Percentiles rank a stretch among this genome's conserved stretches.
Evolutionary conservation across 2,888 invertebrate species (phyloP).

Genomic region (Chrysina gloriosa): DNA sequence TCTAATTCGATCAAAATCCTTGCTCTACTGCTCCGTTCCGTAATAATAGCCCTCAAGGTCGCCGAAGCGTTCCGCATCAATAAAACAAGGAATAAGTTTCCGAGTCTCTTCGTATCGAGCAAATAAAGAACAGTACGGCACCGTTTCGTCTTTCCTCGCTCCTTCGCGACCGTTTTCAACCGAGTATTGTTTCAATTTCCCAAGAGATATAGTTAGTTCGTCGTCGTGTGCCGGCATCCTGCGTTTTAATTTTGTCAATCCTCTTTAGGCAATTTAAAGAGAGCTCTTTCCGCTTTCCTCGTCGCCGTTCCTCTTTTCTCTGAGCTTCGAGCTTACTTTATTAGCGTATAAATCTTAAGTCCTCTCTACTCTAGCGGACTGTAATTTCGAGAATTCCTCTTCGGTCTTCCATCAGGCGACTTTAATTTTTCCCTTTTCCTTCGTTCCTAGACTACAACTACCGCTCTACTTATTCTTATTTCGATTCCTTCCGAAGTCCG

Average conservation of each 20-base stretch:
- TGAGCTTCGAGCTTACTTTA: constrained; percentile 55
- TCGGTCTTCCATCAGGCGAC: constrained; percentile 6
- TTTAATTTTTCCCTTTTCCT: constrained; percentile 22
- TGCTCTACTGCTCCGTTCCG: neutral
- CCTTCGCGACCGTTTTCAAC: constrained; percentile 34
- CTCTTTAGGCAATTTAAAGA: constrained; percentile 60
- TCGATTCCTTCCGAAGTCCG: neutral
- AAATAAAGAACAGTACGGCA: constrained; percentile 4
- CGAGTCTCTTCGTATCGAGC: neutral
- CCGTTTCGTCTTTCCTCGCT: neutral
- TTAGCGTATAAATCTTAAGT: constrained; percentile 59
- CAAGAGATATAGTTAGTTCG: constrained; percentile 55
- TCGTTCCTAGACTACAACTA: neutral
- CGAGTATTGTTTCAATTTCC: constrained; percentile 55
- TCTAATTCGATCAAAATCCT: neutral
- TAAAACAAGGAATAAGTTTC: constrained; percentile 6
- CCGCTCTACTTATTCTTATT: constrained; percentile 12
- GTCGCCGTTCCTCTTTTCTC: constrained; percentile 38
- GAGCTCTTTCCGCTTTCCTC: constrained; percentile 33
- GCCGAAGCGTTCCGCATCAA: neutral
- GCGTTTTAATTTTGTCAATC: constrained; percentile 61
- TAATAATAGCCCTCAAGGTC: constrained; percentile 5
- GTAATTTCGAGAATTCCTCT: constrained; percentile 45
- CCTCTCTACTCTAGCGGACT: constrained; percentile 47
- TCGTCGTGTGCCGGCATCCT: constrained; percentile 49